Evolutionary conservation across 2,797 vertebrate species (phyloP), one percentile per base, ranked within the genome.

Genomic region (Halcyon badia): DNA sequence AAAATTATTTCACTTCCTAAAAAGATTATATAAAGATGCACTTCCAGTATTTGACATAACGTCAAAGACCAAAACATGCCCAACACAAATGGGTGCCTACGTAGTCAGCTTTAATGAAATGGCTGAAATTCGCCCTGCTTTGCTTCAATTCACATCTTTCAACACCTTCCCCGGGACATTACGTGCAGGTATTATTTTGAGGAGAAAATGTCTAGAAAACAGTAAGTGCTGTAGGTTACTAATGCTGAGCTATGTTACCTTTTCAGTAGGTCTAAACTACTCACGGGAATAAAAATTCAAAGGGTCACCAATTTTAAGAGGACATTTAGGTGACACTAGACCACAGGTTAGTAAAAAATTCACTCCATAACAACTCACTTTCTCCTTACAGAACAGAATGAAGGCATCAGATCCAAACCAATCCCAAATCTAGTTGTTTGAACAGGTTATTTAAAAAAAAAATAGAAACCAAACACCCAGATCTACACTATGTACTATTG

Each of bases 391-490:
- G 33, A 75, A 51, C 2, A n/a, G 25, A 49, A 90, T 13, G 46
- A 96, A 96, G 93, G 49, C 10, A 62, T 37, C 30, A 79, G 26
- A 70, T 70, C 30, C 62, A 49, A 94, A 94, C 70, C 14, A 70
- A 33, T 24, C 16, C 54, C 57, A 75, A 69, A 81, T 49, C 39
- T 46, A 49, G 31, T 2, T 37, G 7, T 28, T 76, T 91, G 35
- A 26, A 41, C 1, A 71, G 58, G 68, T 65, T 89, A 69, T 33
- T 91, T 49, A 58, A 75, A 81, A 92, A 94, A 18, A 25, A 22
- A 16, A 16, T 16, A 30, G 30, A 3, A 39, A 39, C 37, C 6
- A 42, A 31, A 66, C 26, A 42, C 13, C 19, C 52, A 88, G 5
- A 51, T 60, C 14, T 75, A 83, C 39, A 56, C 37, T 68, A 65